Evolutionary conservation across 2,113 vertebrate genomes (phyloP), one percentile per base, ranked within the genome.

Genomic region (Shinisaurus crocodilurus): DNA sequence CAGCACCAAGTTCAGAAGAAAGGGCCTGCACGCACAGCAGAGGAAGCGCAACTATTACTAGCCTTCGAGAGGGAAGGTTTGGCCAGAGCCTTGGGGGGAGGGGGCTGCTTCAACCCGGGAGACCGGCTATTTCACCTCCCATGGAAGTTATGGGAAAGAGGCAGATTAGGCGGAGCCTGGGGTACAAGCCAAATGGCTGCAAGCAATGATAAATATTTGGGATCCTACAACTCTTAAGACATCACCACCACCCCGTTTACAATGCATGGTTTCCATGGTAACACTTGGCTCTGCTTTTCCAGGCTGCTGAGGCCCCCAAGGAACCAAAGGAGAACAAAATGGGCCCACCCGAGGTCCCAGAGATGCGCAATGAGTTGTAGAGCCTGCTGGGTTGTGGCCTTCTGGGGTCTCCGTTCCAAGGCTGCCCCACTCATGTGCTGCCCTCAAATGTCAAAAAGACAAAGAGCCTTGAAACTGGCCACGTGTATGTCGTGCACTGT

Each of bases 331-430:
- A 4, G 0, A 69, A 84, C 20, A n/a, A 88, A 1, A 77, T 3
- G 0, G 74, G 63, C 25, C 32, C 0, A 0, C 27, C 1, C 0
- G 70, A 0, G 12, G 5, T 34, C 0, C 69, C 82, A 0, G 93
- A 90, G 18, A 1, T 88, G n/a, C 92, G 93, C 79, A 94, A 95
- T 5, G 96, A 96, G 82, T 1, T 96, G 82, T 96, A 92, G 94
- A 87, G 60, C 43, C 54, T 0, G 1, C 29, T 10, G 50, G 50
- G 50, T n/a, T 5, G 27, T 16, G 60, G 63, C 48, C 88, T 0
- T 0, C 84, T 0, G n/a, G 0, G 23, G 27, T 32, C 5, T 74
- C 34, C 9, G 13, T 13, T 72, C 34, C 70, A 37, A 4, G 32
- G 72, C 15, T 5, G 72, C 72, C n/a, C n/a, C n/a, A 63, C 37